Conservation (phyloP, 1,140 invertebrate genomes). For the Halictus rubicundus region DNA sequence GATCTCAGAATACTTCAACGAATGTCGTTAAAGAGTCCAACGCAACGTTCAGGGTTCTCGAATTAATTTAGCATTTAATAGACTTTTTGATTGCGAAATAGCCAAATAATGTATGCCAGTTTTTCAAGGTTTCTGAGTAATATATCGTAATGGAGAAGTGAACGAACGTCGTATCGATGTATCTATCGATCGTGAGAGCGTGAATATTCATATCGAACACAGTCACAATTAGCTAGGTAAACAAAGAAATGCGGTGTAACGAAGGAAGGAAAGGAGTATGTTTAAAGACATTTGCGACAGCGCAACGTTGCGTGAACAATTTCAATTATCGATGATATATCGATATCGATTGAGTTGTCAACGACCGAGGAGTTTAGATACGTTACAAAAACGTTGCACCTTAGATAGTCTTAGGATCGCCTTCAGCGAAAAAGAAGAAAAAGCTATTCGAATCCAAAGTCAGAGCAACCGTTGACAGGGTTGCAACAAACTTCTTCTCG, state of each 20-base stretch:
- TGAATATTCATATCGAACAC: conserved; percentile 36
- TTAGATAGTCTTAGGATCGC: neutral
- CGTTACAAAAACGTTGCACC: neutral
- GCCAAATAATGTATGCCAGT: neutral
- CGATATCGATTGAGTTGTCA: neutral
- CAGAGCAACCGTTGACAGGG: neutral
- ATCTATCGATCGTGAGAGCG: neutral
- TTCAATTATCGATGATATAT: neutral
- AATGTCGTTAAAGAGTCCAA: no score
- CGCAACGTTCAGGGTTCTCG: no score
- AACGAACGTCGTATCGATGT: neutral
- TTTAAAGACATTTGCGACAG: neutral
- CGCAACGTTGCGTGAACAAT: neutral
- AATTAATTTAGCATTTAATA: neutral
- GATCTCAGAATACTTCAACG: no score
- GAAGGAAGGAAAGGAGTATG: neutral
- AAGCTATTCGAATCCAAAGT: neutral
- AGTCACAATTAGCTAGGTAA: conserved; percentile 37
- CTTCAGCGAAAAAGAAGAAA: neutral
- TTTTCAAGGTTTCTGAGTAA: conserved; percentile 8
- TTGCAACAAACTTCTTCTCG: neutral
- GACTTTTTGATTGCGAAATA: neutral
- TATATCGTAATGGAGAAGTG: neutral
- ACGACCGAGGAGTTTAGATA: neutral
- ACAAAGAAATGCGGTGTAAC: conserved; percentile 8